Conservation (phyloP, 35 echinoderm and acorn worm species). For the Lytechinus pictus region DNA sequence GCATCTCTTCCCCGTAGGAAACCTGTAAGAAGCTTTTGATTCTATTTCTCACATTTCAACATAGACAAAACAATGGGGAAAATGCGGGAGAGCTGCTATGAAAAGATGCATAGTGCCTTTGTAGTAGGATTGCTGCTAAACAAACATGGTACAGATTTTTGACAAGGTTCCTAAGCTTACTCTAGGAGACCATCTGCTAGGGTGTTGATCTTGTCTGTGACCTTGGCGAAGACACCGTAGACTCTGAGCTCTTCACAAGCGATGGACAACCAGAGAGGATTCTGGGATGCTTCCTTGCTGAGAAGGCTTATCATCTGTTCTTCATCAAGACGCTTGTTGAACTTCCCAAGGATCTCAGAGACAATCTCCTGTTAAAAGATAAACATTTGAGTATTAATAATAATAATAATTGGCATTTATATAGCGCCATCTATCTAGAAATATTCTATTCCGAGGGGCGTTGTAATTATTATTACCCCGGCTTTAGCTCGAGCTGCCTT, state of each 20-base stretch:
- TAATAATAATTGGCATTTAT: too few species aligned
- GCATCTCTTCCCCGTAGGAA: too few species aligned
- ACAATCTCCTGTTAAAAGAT: constrained; percentile 79
- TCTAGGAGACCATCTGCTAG: constrained; percentile 85
- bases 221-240: constrained; percentile 81
- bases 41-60: too few species aligned
- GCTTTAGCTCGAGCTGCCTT: too few species aligned
- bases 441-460: too few species aligned
- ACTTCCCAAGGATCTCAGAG: constrained; percentile 76
- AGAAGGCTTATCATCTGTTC: constrained; percentile 85
- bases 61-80: too few species aligned
- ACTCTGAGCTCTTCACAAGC: constrained; percentile 93
- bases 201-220: constrained; percentile 90
- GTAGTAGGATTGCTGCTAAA: background rate
- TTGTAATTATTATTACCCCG: too few species aligned
- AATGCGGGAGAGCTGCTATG: too few species aligned
- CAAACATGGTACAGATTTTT: background rate
- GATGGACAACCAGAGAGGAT: constrained; percentile 92
- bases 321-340: constrained; percentile 84
- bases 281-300: constrained; percentile 89
- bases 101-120: too few species aligned
- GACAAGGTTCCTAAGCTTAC: constrained; percentile 57
- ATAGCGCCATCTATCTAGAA: too few species aligned
- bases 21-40: too few species aligned
- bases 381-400: too few species aligned